These are phyloP conservation scores for Ips nitidus DNA, from an alignment of 1,140 invertebrate genomes.

Conservation along the genomic window DNA sequence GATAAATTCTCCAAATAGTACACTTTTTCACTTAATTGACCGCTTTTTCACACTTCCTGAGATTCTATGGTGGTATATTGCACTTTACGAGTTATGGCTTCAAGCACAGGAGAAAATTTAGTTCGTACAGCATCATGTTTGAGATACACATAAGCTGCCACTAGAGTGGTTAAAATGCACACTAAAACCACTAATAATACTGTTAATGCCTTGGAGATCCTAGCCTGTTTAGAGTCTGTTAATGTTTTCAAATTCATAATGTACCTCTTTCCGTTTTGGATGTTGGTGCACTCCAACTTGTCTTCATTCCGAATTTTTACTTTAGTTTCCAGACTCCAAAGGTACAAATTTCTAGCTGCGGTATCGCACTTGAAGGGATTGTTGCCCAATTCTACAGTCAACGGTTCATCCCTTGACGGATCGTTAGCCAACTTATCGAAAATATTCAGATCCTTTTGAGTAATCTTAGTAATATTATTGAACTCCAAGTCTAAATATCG, in stretches of 20 bases:
- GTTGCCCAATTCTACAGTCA: conserved; percentile 66
- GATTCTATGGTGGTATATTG: conserved; percentile 71
- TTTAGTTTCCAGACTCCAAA: conserved; percentile 66
- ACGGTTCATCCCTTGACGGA: conserved; percentile 54
- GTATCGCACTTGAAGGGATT: conserved; percentile 73
- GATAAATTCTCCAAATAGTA: too few relatives aligned
- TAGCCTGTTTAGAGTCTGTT: conserved; percentile 50
- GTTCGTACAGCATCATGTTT: conserved; percentile 61
- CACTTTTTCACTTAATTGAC: too few relatives aligned
- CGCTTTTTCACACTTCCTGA: conserved; percentile 45
- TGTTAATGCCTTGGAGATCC: conserved; percentile 55
- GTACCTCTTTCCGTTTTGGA: conserved; percentile 48
- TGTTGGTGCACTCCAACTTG: conserved; percentile 56
- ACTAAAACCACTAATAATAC: conserved; percentile 61
- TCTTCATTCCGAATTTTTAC: conserved; percentile 63
- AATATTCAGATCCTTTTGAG: conserved; percentile 58
- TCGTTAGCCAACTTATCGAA: conserved; percentile 60
- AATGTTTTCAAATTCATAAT: conserved; percentile 51
- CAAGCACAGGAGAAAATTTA: conserved; percentile 64
- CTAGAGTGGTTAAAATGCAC: conserved; percentile 57
- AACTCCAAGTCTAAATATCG: conserved; percentile 70
- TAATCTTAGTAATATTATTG: conserved; percentile 66
- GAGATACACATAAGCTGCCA: conserved; percentile 62
- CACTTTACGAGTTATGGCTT: conserved; percentile 68
- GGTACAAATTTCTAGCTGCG: conserved; percentile 61